These are phyloP conservation scores for Entomobrya multifasciata DNA, from an alignment of 2,888 invertebrate species.

Conservation along the genomic window DNA sequence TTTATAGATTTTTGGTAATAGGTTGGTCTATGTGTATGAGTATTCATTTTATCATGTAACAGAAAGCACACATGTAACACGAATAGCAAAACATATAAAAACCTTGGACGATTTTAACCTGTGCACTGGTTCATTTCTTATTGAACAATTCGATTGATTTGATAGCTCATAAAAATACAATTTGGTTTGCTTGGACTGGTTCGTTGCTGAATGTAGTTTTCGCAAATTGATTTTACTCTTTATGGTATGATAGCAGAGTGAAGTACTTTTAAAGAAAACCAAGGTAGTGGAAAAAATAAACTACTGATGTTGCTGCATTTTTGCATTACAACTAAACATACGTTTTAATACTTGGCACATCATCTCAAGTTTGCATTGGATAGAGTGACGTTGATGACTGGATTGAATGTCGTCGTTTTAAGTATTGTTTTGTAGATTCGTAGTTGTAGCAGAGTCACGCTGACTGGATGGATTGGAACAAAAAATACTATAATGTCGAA, in stretches of 20 bases:
- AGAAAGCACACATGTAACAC: neutral
- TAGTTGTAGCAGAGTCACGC: no score
- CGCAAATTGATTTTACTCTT: conserved; percentile 20
- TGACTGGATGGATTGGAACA: no score
- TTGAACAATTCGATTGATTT: conserved; percentile 40
- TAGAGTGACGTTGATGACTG: no score
- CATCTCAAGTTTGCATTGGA: no score
- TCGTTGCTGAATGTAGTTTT: neutral
- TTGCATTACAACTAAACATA: no score
- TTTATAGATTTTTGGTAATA: no score
- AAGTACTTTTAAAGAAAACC: neutral
- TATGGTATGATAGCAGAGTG: conserved; percentile 30
- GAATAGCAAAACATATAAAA: neutral
- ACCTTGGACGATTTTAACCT: conserved; percentile 24
- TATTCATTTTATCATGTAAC: conserved; percentile 16
- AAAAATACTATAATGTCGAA: no score
- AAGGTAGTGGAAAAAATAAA: no score
- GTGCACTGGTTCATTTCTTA: neutral
- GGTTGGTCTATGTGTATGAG: neutral
- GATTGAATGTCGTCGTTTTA: no score
- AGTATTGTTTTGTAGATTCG: no score
- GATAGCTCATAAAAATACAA: conserved; percentile 37
- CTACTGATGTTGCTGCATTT: no score
- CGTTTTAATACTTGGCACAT: no score
- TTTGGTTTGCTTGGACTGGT: conserved; percentile 12